Base-by-base conservation (phyloP, 2,113 vertebrate species). In the Acanthisitta chloris region DNA sequence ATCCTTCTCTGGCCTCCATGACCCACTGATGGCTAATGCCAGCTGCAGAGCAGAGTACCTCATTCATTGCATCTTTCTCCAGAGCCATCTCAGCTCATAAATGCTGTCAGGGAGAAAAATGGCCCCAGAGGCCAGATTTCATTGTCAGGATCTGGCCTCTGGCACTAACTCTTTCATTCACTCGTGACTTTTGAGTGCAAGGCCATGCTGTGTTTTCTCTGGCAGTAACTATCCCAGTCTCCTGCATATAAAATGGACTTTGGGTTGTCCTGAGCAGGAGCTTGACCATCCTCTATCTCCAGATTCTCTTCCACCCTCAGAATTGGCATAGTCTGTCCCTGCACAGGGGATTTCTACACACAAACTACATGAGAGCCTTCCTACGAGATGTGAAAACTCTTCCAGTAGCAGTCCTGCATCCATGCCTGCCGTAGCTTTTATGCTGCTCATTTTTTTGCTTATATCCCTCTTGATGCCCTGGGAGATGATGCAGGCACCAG, bases 351-450 rank as follows among this genome's bases (percentile, higher is more conserved):
- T 78, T 94, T 62, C 76, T 59, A 16, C 64, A 55, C 17, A 61
- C 19, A 70, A 49, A 18, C 45, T 42, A 36, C 42, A 52, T 0
- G 0, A 82, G 29, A 46, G 34, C 69, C 55, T 81, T 86, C 11
- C 36, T 67, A 3, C 29, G 45, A 21, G 48, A 14, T 51, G 24
- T 64, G 70, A 59, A 84, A 51, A 49, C 26, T 87, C 34, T 31
- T 57, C 48, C 25, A 5, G 28, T 9, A 42, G 33, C 51, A 84
- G 40, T 42, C 38, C 59, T 73, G 33, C 49, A 59, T 49, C 38
- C 0, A 0, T 23, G 29, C 42, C n/a, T 58, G 40, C 20, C 0
- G 0, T 12, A 66, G 46, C 38, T 64, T 71, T 78, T 51, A 34
- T 29, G 25, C 38, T 74, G 40, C 25, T 61, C 0, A 0, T 16